These are phyloP conservation scores for Laothoe populi DNA, from an alignment of 2,888 invertebrate genomes.

Conservation along the genomic window DNA sequence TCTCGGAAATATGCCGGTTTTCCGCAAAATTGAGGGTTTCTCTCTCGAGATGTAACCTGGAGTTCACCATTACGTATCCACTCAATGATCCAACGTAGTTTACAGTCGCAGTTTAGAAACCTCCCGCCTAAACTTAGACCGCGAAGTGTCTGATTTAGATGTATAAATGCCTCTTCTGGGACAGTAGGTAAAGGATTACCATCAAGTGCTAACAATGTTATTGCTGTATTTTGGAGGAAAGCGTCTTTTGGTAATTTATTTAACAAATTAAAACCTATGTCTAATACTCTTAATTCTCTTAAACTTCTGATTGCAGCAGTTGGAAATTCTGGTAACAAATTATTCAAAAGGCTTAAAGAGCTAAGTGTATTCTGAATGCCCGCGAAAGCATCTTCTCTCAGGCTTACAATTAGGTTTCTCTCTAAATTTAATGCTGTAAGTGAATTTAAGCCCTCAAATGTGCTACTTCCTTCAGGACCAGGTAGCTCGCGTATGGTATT, in stretches of 20 bases:
- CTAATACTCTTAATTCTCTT: slow-evolving; percentile 93
- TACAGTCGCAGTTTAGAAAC: slow-evolving; percentile 95
- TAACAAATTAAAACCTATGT: slow-evolving; percentile 96
- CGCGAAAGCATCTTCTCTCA: slow-evolving; percentile 90
- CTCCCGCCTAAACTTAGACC: slow-evolving; percentile 95
- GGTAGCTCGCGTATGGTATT: slow-evolving; percentile 94
- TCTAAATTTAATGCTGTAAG: slow-evolving; percentile 95
- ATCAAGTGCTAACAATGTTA: slow-evolving; percentile 94
- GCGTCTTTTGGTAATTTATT: slow-evolving; percentile 92
- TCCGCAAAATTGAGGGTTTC: slow-evolving; percentile 97
- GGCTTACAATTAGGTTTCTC: slow-evolving; percentile 92
- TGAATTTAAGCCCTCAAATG: slow-evolving; percentile 91
- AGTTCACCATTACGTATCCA: slow-evolving; percentile 95
- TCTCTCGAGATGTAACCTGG: slow-evolving; percentile 95
- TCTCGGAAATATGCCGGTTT: slow-evolving; percentile 92
- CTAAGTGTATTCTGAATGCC: slow-evolving; percentile 93
- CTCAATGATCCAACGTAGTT: slow-evolving; percentile 94
- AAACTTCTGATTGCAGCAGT: slow-evolving; percentile 91
- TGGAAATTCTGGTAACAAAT: slow-evolving; percentile 94
- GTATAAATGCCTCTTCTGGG: slow-evolving; percentile 90
- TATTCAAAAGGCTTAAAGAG: slow-evolving; percentile 94
- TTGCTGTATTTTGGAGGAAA: slow-evolving; percentile 92
- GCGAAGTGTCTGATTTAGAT: slow-evolving; percentile 92
- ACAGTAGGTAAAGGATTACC: slow-evolving; percentile 95
- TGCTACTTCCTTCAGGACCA: slow-evolving; percentile 86